Evolutionary conservation across 2,888 invertebrate genomes (phyloP).

Genomic region (Euzetes globulus): DNA sequence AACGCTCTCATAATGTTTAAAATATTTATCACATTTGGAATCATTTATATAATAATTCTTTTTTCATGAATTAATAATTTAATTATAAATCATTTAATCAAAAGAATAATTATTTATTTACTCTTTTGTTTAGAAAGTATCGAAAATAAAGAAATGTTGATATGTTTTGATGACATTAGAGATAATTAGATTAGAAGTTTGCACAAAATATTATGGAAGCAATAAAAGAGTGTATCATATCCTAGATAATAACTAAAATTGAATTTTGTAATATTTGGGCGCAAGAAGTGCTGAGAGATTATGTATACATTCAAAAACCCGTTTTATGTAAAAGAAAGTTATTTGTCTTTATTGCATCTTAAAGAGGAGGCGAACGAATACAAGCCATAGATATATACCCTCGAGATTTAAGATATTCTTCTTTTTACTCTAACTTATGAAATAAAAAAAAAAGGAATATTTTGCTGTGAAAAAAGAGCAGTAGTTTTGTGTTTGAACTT

Average conservation of each 20-base stretch:
- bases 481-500: neutral
- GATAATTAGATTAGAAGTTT: neutral
- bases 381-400: slow-evolving; percentile 16
- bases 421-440: neutral
- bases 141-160: neutral
- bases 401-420: slow-evolving; percentile 7
- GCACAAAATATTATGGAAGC: neutral
- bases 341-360: slow-evolving; percentile 26
- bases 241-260: no score
- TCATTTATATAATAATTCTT: no score
- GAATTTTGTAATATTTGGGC: neutral
- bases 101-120: neutral
- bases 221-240: neutral
- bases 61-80: no score
- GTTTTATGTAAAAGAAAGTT: slow-evolving; percentile 2
- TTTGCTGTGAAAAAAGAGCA: neutral
- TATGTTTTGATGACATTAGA: neutral
- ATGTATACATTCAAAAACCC: neutral
- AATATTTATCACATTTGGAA: no score
- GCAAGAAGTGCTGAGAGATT: slow-evolving; percentile 17
- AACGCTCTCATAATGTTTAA: no score
- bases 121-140: neutral
- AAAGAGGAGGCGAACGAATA: slow-evolving; percentile 13
- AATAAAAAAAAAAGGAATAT: neutral
- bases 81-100: neutral